Conservation (phyloP, 2,888 invertebrate species). For the Stratiomys singularior region DNA sequence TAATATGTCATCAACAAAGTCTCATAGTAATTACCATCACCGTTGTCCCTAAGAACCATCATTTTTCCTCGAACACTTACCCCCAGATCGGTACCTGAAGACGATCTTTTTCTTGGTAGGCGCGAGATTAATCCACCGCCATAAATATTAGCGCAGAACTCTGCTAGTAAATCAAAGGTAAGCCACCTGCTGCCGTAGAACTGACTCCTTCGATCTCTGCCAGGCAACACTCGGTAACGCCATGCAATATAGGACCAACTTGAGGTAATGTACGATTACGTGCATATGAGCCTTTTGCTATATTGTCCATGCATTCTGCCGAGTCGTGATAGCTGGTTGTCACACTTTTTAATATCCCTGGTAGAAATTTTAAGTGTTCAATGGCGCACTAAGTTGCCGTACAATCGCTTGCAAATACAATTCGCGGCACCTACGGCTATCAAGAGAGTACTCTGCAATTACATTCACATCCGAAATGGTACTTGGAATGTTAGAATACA, state of each 20-base stretch:
- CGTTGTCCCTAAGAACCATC: not conserved
- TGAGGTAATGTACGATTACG: not conserved
- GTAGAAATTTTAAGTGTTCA: slow-evolving; percentile 13
- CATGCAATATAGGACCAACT: slow-evolving; percentile 1
- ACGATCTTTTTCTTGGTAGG: not conserved
- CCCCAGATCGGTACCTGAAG: slow-evolving; percentile 6
- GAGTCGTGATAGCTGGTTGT: slow-evolving; percentile 3
- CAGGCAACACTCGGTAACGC: not conserved
- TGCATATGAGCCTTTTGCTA: not conserved
- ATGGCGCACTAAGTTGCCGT: not conserved
- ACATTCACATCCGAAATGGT: slow-evolving; percentile 6
- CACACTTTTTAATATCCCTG: not conserved
- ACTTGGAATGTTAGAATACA: slow-evolving; percentile 19
- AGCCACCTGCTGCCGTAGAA: slow-evolving; percentile 40
- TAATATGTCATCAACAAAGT: no score
- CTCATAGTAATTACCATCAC: not conserved
- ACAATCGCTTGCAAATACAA: slow-evolving; percentile 6
- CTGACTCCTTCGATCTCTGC: not conserved
- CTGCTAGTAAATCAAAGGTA: slow-evolving; percentile 47
- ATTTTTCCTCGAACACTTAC: not conserved
- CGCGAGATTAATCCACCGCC: slow-evolving; percentile 25
- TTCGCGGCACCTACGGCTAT: slow-evolving; percentile 28
- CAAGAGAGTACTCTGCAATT: slow-evolving; percentile 36
- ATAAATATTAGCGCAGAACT: slow-evolving; percentile 39
- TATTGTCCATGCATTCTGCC: slow-evolving; percentile 16